Base-by-base conservation (phyloP, 2,797 vertebrate genomes). In the Malurus splendens region DNA sequence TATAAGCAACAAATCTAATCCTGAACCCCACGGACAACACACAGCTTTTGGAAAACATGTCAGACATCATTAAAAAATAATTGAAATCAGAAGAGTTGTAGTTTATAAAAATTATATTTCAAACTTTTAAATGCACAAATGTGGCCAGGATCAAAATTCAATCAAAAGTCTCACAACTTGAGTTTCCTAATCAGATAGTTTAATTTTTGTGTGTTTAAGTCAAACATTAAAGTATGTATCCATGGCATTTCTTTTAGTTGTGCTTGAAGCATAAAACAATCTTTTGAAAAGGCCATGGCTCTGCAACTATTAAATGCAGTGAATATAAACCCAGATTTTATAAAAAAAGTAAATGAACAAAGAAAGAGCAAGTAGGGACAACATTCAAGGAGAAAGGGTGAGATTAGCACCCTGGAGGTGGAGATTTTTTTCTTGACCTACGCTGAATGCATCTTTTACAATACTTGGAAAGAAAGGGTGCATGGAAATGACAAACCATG, bases 131-230 rank as follows among this genome's bases (percentile, higher is more conserved):
- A 77, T 10, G 19, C 66, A 30, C 15, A 66, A 62, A 36, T 14
- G 38, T 42, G 85, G 42, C 30, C 61, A 41, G 33, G 45, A 70
- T 36, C n/a, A 39, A 87, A 92, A 90, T 23, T 61, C 44, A 72
- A n/a, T 28, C 30, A n/a, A 30, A 86, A 82, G 22, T 51, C 50
- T 76, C 62, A 55, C 13, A 57, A 81, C 64, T 55, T 66, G 56
- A 55, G 33, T 81, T 92, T 91, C 82, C 38, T 89, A 80, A 86
- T 41, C 56, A 67, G 22, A 70, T 10, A 71, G 42, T 18, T 66
- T 44, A 80, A 76, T 7, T 68, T 73, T 7, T 36, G 17, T 3
- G 10, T 55, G 41, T 92, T 95, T 94, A 91, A 94, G 56, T 48
- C 54, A 77, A 80, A 73, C 30, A 6, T 6, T 15, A 68, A 85